These are phyloP conservation scores for Columbina picui DNA, from an alignment of 2,113 vertebrate species.

Conservation along the genomic window DNA sequence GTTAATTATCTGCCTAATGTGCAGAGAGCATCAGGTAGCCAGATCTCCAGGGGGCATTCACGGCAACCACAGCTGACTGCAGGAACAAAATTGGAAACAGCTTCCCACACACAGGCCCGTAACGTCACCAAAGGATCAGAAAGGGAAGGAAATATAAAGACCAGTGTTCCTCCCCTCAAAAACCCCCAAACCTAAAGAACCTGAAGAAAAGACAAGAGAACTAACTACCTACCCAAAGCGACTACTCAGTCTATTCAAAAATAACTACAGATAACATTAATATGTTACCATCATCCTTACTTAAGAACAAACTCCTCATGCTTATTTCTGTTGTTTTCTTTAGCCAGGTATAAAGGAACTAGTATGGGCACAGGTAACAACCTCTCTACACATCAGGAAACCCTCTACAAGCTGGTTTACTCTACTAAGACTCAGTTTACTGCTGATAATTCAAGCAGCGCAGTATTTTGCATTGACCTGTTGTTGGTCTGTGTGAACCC, in stretches of 20 bases:
- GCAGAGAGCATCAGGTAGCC: neutral
- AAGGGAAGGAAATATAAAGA: neutral
- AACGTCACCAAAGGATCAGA: neutral
- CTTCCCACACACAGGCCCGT: neutral
- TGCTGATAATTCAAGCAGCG: neutral
- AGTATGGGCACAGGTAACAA: neutral
- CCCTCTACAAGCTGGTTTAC: neutral
- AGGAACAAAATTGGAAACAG: conserved; percentile 24
- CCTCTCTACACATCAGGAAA: neutral
- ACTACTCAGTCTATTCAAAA: neutral
- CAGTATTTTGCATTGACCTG: neutral
- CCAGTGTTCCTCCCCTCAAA: neutral
- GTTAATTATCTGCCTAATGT: neutral
- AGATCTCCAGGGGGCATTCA: neutral
- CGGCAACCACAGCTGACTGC: neutral
- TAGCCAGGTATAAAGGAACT: neutral
- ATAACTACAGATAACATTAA: neutral
- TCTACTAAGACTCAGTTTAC: neutral
- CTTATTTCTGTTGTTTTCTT: neutral
- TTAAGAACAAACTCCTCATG: neutral
- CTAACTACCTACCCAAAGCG: neutral
- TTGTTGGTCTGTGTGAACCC: neutral
- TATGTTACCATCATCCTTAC: neutral
- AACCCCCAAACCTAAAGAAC: neutral
- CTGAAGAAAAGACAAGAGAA: neutral